These are phyloP conservation scores for Eucera pruinosa DNA, from an alignment of 2,888 invertebrate species.

Conservation along the genomic window DNA sequence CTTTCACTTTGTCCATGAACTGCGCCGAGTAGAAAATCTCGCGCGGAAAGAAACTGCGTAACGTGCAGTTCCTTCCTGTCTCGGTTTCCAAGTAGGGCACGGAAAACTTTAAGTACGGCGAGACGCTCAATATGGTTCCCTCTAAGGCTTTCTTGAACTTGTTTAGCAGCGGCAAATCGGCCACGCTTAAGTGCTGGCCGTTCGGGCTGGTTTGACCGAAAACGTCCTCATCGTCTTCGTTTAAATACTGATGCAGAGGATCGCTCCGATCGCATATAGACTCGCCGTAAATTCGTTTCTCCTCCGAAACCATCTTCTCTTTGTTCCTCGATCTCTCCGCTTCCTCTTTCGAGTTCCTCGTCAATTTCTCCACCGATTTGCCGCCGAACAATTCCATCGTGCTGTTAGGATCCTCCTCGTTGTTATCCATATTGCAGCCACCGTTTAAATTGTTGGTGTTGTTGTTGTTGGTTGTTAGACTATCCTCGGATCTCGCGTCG, in stretches of 20 bases:
- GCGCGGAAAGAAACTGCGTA: slow-evolving; percentile 90
- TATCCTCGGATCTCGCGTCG: slow-evolving; percentile 41
- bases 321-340: slow-evolving; percentile 51
- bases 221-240: slow-evolving; percentile 84
- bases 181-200: slow-evolving; percentile 84
- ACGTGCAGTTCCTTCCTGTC: slow-evolving; percentile 90
- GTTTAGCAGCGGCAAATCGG: slow-evolving; percentile 88
- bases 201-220: slow-evolving; percentile 78
- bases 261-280: slow-evolving; percentile 92
- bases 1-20: slow-evolving; percentile 84
- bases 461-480: neutral
- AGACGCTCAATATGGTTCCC: slow-evolving; percentile 91
- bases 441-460: slow-evolving; percentile 34
- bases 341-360: slow-evolving; percentile 56
- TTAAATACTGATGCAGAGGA: slow-evolving; percentile 88
- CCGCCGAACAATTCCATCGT: slow-evolving; percentile 66
- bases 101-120: slow-evolving; percentile 93
- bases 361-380: slow-evolving; percentile 35
- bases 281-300: slow-evolving; percentile 84
- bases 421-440: slow-evolving; percentile 23
- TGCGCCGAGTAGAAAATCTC: slow-evolving; percentile 90
- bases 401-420: slow-evolving; percentile 55
- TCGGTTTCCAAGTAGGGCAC: slow-evolving; percentile 96
- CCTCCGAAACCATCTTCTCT: slow-evolving; percentile 76
- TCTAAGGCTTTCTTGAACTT: slow-evolving; percentile 91